A percentile compares a stretch with the other conserved stretches of the same genome.
These are phyloP conservation scores for Trachelus iudaicus DNA, from an alignment of 2,888 invertebrate genomes.

Conservation along the genomic window DNA sequence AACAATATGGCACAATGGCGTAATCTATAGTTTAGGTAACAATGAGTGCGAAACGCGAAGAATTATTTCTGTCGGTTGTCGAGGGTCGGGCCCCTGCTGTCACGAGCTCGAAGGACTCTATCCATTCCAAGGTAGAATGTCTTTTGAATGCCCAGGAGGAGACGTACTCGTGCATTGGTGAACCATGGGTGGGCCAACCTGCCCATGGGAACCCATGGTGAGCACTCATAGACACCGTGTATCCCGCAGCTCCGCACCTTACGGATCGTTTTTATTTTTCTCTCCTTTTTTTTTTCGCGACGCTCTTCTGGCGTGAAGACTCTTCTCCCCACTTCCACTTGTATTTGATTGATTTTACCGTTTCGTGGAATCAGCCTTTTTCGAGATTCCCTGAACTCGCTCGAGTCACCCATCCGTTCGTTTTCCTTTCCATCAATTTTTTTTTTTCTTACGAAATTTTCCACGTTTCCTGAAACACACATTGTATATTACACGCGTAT, in stretches of 20 bases:
- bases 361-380: slow-evolving; percentile 27
- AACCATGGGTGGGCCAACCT: slow-evolving; percentile 65
- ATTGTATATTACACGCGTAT: neutral
- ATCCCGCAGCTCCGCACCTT: slow-evolving; percentile 22
- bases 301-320: slow-evolving; percentile 1
- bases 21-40: slow-evolving; percentile 55
- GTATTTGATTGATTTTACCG: slow-evolving; percentile 36
- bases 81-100: slow-evolving; percentile 53
- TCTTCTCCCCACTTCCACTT: neutral
- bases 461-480: neutral
- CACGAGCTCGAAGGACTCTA: slow-evolving; percentile 59
- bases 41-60: slow-evolving; percentile 58
- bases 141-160: slow-evolving; percentile 20
- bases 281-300: slow-evolving; percentile 29
- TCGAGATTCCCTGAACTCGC: neutral
- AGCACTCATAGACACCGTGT: neutral
- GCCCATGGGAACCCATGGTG: slow-evolving; percentile 50
- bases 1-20: slow-evolving; percentile 44
- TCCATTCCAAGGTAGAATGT: slow-evolving; percentile 44
- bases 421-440: neutral
- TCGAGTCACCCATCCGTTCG: neutral
- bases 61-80: slow-evolving; percentile 31
- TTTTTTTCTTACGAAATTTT: neutral
- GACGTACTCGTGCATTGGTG: slow-evolving; percentile 19
- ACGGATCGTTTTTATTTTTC: slow-evolving; percentile 24